Evolutionary conservation across 2,113 vertebrate genomes (phyloP), one percentile per base, ranked within the genome.

Genomic region (Ceyx melanurus): DNA sequence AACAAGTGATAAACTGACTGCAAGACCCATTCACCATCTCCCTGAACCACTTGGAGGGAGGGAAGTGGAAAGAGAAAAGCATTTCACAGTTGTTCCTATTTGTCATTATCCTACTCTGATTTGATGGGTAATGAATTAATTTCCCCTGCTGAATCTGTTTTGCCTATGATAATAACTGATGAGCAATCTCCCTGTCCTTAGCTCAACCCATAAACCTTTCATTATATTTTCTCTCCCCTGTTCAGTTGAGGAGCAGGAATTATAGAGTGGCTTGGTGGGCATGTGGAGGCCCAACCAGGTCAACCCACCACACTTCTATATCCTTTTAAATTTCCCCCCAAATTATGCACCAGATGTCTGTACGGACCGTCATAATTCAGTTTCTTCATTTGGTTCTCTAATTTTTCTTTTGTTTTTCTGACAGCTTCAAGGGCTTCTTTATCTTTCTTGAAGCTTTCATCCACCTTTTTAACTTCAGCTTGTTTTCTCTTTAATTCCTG

Each of bases 401-500:
- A 93, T 60, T 98, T 98, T 86, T 97, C 98, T 95, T 97, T 98
- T 85, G 81, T 95, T 91, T 96, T 98, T 86, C 72, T 97, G 11
- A 98, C 94, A 37, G 96, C 96, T 96, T 99, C 97, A 85, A 99
- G 93, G 26, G 96, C 82, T 61, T 98, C 98, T 90, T 97, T 96
- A 80, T 99, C 98, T 79, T 99, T 98, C 93, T 98, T 98, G 94
- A 99, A 99, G 31, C 98, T 97, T 58, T 90, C 60, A 62, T 99
- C 99, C 98, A 98, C 98, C 81, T 99, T 99, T 94, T 98, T 99
- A 68, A 99, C 98, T 97, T 99, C 98, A 15, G 97, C 94, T 95
- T 99, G 98, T 94, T 99, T 99, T 77, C 94, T 97, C 93, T 99
- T 99, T 75, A 99, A 94, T 88, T 99, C 99, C 64, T 99, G 91